A percentile compares a stretch with the other conserved stretches of the same genome.
These are phyloP conservation scores for Pollenia labialis DNA, from an alignment of 2,888 invertebrate genomes.

Conservation along the genomic window DNA sequence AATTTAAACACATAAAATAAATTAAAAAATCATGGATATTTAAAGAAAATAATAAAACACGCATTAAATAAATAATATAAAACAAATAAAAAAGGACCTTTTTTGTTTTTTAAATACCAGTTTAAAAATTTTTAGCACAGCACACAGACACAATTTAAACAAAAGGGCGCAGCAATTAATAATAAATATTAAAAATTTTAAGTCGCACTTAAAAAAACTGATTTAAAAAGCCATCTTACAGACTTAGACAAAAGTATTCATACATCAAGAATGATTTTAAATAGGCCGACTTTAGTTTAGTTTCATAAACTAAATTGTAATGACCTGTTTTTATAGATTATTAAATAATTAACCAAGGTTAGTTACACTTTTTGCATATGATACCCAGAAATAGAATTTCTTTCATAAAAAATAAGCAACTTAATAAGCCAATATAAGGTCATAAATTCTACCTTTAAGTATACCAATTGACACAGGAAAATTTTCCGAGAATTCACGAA, in stretches of 20 bases:
- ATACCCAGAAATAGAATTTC: no score
- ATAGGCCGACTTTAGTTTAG: no score
- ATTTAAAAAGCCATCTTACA: background rate
- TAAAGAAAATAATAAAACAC: constrained; percentile 71
- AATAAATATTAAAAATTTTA: background rate
- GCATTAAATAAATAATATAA: constrained; percentile 67
- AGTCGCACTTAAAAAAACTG: background rate
- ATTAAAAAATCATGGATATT: constrained; percentile 74
- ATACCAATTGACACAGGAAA: no score
- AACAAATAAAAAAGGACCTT: constrained; percentile 18
- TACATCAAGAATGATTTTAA: background rate
- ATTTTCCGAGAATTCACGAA: no score
- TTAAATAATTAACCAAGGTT: no score
- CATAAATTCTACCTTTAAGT: no score
- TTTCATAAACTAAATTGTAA: no score
- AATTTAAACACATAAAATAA: constrained; percentile 71
- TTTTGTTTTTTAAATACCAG: constrained; percentile 53
- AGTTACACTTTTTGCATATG: no score
- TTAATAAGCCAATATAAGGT: no score
- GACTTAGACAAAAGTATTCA: constrained; percentile 1
- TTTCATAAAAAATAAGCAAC: no score
- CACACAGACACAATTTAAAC: constrained; percentile 61
- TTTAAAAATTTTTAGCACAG: constrained; percentile 64
- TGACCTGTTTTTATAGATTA: no score
- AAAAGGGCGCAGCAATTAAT: constrained; percentile 62